Evolutionary conservation across 2,797 vertebrate species (phyloP).

Genomic region (Hylomyscus alleni): DNA sequence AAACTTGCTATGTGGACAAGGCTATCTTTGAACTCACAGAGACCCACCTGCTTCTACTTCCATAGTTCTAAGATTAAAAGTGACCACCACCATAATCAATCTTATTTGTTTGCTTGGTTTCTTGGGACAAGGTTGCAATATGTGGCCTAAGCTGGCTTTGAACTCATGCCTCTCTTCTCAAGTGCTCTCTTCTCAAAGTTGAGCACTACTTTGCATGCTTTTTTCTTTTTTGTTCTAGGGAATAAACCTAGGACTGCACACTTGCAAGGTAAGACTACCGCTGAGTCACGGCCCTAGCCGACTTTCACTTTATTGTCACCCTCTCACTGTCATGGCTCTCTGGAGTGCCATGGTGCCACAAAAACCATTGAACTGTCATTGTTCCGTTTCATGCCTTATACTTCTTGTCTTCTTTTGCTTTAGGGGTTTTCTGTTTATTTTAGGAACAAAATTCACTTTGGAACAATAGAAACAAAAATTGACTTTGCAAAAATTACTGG

Average conservation of each 20-base stretch:
- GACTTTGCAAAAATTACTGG: constrained; percentile 66
- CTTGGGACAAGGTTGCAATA: background rate
- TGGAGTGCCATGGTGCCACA: background rate
- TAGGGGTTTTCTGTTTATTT: constrained; percentile 67
- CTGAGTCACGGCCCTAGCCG: background rate
- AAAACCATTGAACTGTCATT: background rate
- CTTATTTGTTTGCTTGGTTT: background rate
- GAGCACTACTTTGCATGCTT: background rate
- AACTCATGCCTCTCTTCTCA: background rate
- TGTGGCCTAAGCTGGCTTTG: background rate
- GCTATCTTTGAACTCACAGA: background rate
- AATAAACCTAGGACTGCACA: background rate
- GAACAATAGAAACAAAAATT: constrained; percentile 77
- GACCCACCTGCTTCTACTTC: background rate
- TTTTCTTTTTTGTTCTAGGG: background rate
- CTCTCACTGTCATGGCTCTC: background rate
- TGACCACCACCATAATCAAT: background rate
- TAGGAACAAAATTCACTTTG: background rate
- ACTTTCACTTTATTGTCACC: background rate
- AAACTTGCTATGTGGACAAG: background rate
- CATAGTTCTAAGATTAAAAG: background rate
- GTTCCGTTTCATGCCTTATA: background rate
- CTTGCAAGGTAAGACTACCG: background rate
- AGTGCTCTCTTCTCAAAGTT: background rate
- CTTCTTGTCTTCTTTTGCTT: constrained; percentile 58